Base-by-base conservation (phyloP, 2,113 vertebrate species). In the Protobothrops mucrosquamatus region DNA sequence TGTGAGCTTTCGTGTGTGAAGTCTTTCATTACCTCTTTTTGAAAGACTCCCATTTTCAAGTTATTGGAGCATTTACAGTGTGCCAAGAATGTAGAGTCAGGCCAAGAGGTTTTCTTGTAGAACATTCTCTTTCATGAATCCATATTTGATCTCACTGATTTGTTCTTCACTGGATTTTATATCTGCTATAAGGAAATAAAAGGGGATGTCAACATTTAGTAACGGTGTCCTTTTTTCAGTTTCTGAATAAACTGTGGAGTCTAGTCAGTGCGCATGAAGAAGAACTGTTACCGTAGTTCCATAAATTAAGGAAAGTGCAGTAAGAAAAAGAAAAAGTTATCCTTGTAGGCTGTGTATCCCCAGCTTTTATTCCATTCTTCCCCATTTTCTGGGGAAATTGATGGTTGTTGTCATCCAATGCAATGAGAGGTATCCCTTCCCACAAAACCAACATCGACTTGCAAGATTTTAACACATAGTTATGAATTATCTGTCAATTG, bases 11-110 rank as follows among this genome's bases (percentile, higher is more conserved):
- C 89, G 91, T 87, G 24, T 0, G 0, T 54, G 34, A 39, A 91
- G 14, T 85, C 87, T 94, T 92, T 89, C 90, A 92, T 15, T 92
- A 1, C 0, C 52, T 20, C 2, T 10, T 59, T 0, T 81, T 92
- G 90, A 92, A 74, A 85, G 61, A 87, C 8, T 85, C 55, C 39
- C 88, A 20, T n/a, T 64, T 93, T 92, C 90, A 59, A 92, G 69
- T 86, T 85, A 93, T 46, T 85, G 87, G 64, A 59, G 87, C 69
- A 92, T 54, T 85, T 61, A 29, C 55, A 64, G 46, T 89, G n/a
- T 43, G 23, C 69, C 59, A 89, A 59, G 85, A 93, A 92, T 61
- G n/a, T 55, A 85, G 34, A 87, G 56, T 89, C 87, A 89, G 64
- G 88, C 69, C 69, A 89, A 89, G 24, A 85, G 87, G 87, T 20